Evolutionary conservation across 2,888 invertebrate genomes (phyloP), one percentile per base, ranked within the genome.

Genomic region (Athalia cordata): DNA sequence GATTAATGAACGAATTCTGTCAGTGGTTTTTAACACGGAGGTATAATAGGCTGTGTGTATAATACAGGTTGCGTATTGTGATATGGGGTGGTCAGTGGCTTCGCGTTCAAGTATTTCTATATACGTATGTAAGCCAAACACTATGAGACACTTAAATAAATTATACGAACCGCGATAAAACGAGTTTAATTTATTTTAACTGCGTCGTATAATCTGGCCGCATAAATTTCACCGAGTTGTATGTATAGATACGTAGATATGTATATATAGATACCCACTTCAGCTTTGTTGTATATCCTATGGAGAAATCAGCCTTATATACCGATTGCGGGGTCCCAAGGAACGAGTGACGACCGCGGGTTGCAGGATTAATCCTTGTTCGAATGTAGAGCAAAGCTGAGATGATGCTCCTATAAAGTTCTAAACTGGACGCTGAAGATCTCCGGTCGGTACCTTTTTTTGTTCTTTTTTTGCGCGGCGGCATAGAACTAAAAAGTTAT

Each of bases 151-250:
- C 85, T 83, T 82, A 85, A 84, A 86, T 85, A 85, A 86, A 85
- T 87, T 84, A 86, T 83, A 81, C 82, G 77, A 78, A 80, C 79
- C 76, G 82, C 84, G 83, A 87, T 86, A 85, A 85, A 87, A 84
- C 84, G 84, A 84, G 84, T 85, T 87, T 86, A 86, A 88, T 88
- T 88, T 87, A 87, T 86, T 87, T 86, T 85, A 86, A 87, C 86
- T 82, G 81, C 85, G 81, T 83, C 84, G 81, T 85, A 85, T 86
- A 87, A 87, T 85, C 83, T 81, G 84, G 80, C 82, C 84, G 82
- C 85, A 86, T 86, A 86, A 86, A 88, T 88, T 88, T 84, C 82
- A 80, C 79, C 55, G 55, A 55, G 55, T 55, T 55, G 6, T 55
- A 55, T n/a, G 9, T 55, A 9, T 6, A n/a, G 11, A 9, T 55